Percentiles rank a stretch among this genome's conserved stretches.
phyloP scores from a whole-genome alignment of 2,888 invertebrate species.

The Rhamphomyia laevipes region DNA sequence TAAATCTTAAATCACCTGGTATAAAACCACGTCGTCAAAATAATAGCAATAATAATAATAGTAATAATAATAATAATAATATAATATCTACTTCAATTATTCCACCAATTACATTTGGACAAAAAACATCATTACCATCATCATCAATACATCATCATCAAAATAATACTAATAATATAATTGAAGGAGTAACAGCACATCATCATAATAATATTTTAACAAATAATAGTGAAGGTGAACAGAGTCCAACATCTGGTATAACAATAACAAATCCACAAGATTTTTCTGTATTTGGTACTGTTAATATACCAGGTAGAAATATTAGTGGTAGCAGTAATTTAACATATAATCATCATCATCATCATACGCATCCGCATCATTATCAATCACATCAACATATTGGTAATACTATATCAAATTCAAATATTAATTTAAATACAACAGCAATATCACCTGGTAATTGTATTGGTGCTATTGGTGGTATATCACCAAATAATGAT shows the following conservation, averaged over 20 bases:
- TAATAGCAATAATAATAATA: slow-evolving; percentile 27
- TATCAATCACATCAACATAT: neutral
- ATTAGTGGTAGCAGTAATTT: slow-evolving; percentile 13
- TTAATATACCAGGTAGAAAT: slow-evolving; percentile 33
- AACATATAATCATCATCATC: neutral
- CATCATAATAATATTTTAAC: neutral
- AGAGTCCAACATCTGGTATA: slow-evolving; percentile 21
- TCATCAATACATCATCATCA: too few species aligned
- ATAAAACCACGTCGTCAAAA: slow-evolving; percentile 57
- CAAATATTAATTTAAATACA: slow-evolving; percentile 12
- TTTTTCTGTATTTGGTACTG: slow-evolving; percentile 33
- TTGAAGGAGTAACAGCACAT: too few species aligned
- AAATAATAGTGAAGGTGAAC: slow-evolving; percentile 20
- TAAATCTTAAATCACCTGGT: slow-evolving; percentile 78
- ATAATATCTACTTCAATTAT: slow-evolving; percentile 13
- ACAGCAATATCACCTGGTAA: slow-evolving; percentile 5
- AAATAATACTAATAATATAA: too few species aligned
- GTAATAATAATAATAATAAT: slow-evolving; percentile 18
- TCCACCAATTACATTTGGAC: slow-evolving; percentile 20
- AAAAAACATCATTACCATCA: slow-evolving; percentile 9
- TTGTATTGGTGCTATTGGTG: neutral
- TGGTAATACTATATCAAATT: slow-evolving; percentile 9
- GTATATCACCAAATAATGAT: slow-evolving; percentile 3
- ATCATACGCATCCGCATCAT: neutral
- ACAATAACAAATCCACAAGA: slow-evolving; percentile 18